phyloP scores from a whole-genome alignment of 2,888 invertebrate species.

The Unio pictorum region DNA sequence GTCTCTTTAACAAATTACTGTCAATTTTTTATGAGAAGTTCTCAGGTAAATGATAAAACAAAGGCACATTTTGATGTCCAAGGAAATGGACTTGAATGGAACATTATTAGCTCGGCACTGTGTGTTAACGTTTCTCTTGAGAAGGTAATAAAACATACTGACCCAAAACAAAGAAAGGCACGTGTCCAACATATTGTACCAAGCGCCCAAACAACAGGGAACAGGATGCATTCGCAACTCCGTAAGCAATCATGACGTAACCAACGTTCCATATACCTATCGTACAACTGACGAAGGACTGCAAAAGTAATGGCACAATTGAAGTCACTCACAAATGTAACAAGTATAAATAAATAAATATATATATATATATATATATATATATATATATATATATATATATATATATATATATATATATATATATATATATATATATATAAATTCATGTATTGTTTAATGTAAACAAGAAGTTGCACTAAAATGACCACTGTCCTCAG shows the following conservation, averaged over 20 bases:
- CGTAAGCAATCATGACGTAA: slow-evolving; percentile 66
- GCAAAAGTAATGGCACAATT: slow-evolving; percentile 10
- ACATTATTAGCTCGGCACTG: not conserved
- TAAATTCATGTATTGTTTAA: not conserved
- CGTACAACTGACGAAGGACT: slow-evolving; percentile 65
- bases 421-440: not conserved
- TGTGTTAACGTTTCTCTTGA: not conserved
- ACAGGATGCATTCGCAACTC: slow-evolving; percentile 61
- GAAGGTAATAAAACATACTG: not conserved
- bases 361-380: too few relatives aligned
- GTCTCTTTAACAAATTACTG: too few relatives aligned
- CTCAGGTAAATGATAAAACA: too few relatives aligned
- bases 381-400: too few relatives aligned
- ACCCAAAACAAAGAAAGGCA: slow-evolving; percentile 60
- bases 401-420: too few relatives aligned
- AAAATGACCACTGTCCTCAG: not conserved
- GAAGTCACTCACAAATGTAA: too few relatives aligned
- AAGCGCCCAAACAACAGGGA: slow-evolving; percentile 64
- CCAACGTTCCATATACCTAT: slow-evolving; percentile 68
- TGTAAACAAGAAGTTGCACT: not conserved
- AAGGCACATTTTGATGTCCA: too few relatives aligned
- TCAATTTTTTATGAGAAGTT: too few relatives aligned
- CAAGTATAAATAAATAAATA: not conserved
- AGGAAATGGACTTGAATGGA: too few relatives aligned
- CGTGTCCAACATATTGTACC: slow-evolving; percentile 61